These are phyloP conservation scores for Myxocyprinus asiaticus DNA, from an alignment of 2,113 vertebrate species.

Conservation along the genomic window DNA sequence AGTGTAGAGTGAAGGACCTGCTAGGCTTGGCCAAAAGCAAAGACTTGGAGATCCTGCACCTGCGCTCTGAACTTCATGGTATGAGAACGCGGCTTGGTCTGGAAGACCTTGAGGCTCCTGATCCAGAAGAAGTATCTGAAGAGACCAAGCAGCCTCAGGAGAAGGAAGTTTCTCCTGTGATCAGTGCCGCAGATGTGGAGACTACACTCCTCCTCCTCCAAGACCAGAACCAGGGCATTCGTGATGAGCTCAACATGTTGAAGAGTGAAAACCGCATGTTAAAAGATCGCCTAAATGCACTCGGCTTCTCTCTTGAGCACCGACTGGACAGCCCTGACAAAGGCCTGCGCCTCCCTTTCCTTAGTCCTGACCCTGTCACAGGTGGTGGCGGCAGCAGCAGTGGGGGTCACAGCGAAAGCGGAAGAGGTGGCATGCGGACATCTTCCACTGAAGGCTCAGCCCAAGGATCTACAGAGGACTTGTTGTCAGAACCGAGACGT, in stretches of 20 bases:
- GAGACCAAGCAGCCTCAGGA: slow-evolving; percentile 52
- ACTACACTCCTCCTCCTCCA: slow-evolving; percentile 81
- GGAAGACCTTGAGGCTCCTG: slow-evolving; percentile 37
- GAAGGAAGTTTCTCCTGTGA: slow-evolving; percentile 66
- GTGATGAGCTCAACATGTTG: slow-evolving; percentile 83
- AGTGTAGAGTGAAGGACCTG: slow-evolving; percentile 84
- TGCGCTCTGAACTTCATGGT: slow-evolving; percentile 79
- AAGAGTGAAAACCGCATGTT: slow-evolving; percentile 91
- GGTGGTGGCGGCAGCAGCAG: slow-evolving; percentile 60
- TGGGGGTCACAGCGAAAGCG: slow-evolving; percentile 72
- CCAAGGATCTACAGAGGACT: slow-evolving; percentile 86
- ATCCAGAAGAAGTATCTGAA: slow-evolving; percentile 26
- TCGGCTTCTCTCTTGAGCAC: slow-evolving; percentile 88
- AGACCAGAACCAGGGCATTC: slow-evolving; percentile 84
- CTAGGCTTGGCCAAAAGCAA: slow-evolving; percentile 82
- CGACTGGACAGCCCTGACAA: slow-evolving; percentile 82
- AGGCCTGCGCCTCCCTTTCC: slow-evolving; percentile 76
- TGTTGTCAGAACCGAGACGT: slow-evolving; percentile 81
- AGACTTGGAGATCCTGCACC: slow-evolving; percentile 83
- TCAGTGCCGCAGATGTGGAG: slow-evolving; percentile 79
- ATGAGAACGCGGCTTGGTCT: slow-evolving; percentile 84
- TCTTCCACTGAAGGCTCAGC: slow-evolving; percentile 85
- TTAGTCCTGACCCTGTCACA: slow-evolving; percentile 77
- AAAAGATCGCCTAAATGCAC: slow-evolving; percentile 84
- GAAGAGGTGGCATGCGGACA: slow-evolving; percentile 67